Evolutionary conservation across 2,113 vertebrate species (phyloP).

Genomic region (Lepisosteus osseus): DNA sequence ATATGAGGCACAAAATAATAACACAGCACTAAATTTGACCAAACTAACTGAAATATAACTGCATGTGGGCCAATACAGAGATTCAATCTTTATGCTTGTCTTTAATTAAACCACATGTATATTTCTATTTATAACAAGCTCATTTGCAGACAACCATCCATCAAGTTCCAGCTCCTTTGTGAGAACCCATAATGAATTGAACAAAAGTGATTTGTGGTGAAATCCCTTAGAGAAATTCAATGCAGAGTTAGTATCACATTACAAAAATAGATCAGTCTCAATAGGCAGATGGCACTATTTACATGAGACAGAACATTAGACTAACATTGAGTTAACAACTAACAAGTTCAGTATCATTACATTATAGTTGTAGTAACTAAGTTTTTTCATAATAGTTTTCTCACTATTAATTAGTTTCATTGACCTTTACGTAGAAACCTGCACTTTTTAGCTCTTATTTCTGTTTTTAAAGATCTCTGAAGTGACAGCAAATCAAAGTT

Average conservation of each 20-base stretch:
- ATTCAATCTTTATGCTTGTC: conserved; percentile 46
- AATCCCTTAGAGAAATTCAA: conserved; percentile 57
- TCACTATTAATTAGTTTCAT: conserved; percentile 58
- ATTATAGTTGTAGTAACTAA: conserved; percentile 62
- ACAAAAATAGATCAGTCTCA: conserved; percentile 44
- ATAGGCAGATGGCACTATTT: conserved; percentile 49
- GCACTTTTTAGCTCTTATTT: conserved; percentile 43
- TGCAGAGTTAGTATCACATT: conserved; percentile 54
- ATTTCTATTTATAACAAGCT: conserved; percentile 62
- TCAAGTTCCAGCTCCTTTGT: conserved; percentile 56
- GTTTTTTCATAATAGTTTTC: conserved; percentile 43
- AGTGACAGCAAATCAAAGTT: no score
- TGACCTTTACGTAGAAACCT: conserved; percentile 53
- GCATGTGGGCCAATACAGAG: conserved; percentile 29
- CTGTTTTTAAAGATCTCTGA: conserved; percentile 43
- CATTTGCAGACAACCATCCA: conserved; percentile 68
- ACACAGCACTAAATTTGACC: background rate
- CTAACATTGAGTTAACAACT: conserved; percentile 33
- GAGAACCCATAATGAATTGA: conserved; percentile 54
- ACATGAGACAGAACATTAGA: conserved; percentile 54
- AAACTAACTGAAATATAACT: conserved; percentile 18
- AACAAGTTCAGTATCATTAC: conserved; percentile 52
- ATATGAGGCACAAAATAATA: no score
- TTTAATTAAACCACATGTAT: conserved; percentile 62
- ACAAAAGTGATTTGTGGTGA: conserved; percentile 61